Percentiles rank a stretch among this genome's conserved stretches.
These are phyloP conservation scores for Machimus rusticus DNA, from an alignment of 2,888 invertebrate genomes.

Conservation along the genomic window DNA sequence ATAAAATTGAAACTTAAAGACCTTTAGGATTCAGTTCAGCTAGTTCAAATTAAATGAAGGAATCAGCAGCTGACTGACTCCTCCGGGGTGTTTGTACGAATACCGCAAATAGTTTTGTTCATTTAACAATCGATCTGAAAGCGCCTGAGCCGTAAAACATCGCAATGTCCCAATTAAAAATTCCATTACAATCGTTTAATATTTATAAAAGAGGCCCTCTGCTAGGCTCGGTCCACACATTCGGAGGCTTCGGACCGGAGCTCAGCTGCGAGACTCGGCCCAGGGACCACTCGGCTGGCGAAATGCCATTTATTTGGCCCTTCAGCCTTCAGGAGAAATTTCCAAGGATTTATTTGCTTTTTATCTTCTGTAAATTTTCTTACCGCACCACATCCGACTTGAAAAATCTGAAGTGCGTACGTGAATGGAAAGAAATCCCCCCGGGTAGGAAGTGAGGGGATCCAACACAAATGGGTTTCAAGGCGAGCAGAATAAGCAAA, in stretches of 20 bases:
- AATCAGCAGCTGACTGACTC: background rate
- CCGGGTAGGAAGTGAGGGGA: background rate
- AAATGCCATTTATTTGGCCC: slow-evolving; percentile 1
- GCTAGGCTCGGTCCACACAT: background rate
- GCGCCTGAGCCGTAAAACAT: background rate
- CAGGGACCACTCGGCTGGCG: background rate
- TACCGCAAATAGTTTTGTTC: background rate
- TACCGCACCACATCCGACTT: background rate
- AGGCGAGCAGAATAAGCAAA: background rate
- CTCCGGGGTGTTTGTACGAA: background rate
- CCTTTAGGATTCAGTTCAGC: background rate
- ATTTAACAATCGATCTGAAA: background rate
- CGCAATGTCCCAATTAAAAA: slow-evolving; percentile 21
- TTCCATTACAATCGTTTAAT: slow-evolving; percentile 29
- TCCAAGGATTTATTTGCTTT: slow-evolving; percentile 5
- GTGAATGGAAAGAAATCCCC: background rate
- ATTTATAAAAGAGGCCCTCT: background rate
- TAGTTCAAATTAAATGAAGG: background rate
- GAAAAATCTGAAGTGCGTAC: slow-evolving; percentile 16
- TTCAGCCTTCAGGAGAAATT: background rate
- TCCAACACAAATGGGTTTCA: background rate
- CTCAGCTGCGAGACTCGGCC: background rate
- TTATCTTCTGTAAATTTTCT: background rate
- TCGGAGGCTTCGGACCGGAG: background rate
- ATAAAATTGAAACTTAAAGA: background rate